Evolutionary conservation across 2,113 vertebrate species (phyloP).

Genomic region (Anguilla rostrata): DNA sequence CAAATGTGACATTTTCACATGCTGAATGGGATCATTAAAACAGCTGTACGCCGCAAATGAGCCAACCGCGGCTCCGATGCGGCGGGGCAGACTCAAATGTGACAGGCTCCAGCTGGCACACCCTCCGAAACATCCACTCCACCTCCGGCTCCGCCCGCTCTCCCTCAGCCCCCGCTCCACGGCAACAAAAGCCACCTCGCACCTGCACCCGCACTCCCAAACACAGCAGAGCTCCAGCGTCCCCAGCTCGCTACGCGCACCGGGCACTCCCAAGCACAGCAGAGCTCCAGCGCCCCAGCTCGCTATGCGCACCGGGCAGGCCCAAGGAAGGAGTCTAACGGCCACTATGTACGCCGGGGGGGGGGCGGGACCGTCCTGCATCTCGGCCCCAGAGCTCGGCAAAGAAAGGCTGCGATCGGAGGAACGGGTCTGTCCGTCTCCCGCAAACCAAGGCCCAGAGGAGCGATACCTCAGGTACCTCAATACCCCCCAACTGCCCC

Average conservation of each 20-base stretch:
- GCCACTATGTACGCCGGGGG: neutral
- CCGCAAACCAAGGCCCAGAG: neutral
- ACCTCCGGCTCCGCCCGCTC: neutral
- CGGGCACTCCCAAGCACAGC: neutral
- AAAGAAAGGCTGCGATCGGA: neutral
- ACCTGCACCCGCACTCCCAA: neutral
- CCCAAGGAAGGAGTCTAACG: neutral
- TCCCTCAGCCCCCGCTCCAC: neutral
- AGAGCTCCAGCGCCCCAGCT: neutral
- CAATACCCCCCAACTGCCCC: neutral
- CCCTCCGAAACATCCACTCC: neutral
- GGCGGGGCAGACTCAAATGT: neutral
- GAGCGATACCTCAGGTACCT: neutral
- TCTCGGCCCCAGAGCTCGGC: neutral
- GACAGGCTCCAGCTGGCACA: neutral
- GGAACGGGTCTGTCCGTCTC: neutral
- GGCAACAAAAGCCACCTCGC: neutral
- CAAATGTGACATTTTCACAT: conserved; percentile 23
- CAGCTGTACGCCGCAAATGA: neutral
- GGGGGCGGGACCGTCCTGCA: neutral
- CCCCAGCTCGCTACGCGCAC: neutral
- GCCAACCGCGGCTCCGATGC: neutral
- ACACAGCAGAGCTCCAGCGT: neutral
- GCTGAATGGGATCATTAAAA: conserved; percentile 25
- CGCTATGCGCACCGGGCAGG: neutral